These are phyloP conservation scores for Gonocerus acuteangulatus DNA, from an alignment of 2,888 invertebrate species.

Conservation along the genomic window DNA sequence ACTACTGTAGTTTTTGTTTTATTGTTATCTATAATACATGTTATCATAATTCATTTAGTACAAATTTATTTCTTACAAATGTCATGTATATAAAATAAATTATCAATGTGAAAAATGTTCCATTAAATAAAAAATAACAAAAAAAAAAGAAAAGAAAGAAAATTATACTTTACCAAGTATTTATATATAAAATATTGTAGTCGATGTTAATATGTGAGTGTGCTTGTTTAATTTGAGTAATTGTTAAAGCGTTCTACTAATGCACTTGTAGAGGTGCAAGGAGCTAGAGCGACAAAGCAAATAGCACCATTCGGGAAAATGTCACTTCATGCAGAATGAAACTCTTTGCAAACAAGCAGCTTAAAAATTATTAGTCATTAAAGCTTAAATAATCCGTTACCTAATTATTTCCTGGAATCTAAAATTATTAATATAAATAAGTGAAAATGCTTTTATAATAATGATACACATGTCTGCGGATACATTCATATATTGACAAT, in stretches of 20 bases:
- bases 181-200: neutral
- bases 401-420: conserved; percentile 12
- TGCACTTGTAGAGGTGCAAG: conserved; percentile 11
- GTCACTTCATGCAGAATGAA: conserved; percentile 29
- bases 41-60: conserved; percentile 11
- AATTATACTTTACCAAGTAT: neutral
- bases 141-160: conserved; percentile 1
- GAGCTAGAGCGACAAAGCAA: conserved; percentile 6
- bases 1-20: conserved; percentile 23
- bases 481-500: neutral
- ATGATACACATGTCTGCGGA: neutral
- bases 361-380: conserved; percentile 9
- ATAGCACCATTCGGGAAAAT: conserved; percentile 7
- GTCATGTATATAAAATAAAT: conserved; percentile 2
- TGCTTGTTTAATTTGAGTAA: neutral
- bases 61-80: no score
- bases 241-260: conserved; percentile 6
- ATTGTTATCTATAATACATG: conserved; percentile 23
- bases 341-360: conserved; percentile 35
- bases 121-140: conserved; percentile 1
- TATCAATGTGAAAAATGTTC: conserved; percentile 1
- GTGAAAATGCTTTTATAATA: neutral
- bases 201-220: conserved; percentile 11
- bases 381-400: conserved; percentile 20
- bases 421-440: neutral